A percentile compares a stretch with the other conserved stretches of the same genome.
These are phyloP conservation scores for Lytechinus variegatus DNA, from an alignment of 35 echinoderm and acorn worm genomes.

Conservation along the genomic window DNA sequence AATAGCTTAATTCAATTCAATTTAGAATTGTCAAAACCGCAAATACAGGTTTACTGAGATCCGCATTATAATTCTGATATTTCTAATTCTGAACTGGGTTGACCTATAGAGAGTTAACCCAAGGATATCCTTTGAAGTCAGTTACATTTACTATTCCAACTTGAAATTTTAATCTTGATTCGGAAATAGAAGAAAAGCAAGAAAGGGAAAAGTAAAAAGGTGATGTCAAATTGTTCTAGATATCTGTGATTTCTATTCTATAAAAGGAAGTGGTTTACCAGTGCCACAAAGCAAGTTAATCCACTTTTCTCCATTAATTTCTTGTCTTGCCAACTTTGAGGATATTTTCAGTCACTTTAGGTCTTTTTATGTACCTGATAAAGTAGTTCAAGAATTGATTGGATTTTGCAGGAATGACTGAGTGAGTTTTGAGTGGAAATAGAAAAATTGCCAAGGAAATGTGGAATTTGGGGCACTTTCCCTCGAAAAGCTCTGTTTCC, in stretches of 20 bases:
- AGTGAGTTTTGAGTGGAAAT: constrained; percentile 12
- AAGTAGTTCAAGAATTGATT: background rate
- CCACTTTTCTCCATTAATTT: constrained; percentile 3
- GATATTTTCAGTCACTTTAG: background rate
- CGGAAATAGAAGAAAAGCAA: background rate
- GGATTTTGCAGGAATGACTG: background rate
- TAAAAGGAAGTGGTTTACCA: background rate
- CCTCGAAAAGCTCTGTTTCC: background rate
- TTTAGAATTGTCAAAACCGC: background rate
- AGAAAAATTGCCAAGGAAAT: constrained; percentile 5
- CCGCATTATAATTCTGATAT: background rate
- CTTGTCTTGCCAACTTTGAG: background rate
- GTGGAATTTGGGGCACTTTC: constrained; percentile 8
- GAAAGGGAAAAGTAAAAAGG: background rate
- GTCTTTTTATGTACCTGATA: background rate
- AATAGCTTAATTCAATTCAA: background rate
- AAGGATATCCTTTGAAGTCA: background rate
- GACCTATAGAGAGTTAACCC: background rate
- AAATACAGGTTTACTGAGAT: background rate
- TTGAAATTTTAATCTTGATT: background rate
- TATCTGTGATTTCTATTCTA: background rate
- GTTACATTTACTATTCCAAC: background rate
- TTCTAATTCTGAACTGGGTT: background rate
- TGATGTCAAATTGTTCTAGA: background rate
- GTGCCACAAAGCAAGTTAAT: background rate